Evolutionary conservation across 2,888 invertebrate species (phyloP).

Genomic region (Myathropa florea): DNA sequence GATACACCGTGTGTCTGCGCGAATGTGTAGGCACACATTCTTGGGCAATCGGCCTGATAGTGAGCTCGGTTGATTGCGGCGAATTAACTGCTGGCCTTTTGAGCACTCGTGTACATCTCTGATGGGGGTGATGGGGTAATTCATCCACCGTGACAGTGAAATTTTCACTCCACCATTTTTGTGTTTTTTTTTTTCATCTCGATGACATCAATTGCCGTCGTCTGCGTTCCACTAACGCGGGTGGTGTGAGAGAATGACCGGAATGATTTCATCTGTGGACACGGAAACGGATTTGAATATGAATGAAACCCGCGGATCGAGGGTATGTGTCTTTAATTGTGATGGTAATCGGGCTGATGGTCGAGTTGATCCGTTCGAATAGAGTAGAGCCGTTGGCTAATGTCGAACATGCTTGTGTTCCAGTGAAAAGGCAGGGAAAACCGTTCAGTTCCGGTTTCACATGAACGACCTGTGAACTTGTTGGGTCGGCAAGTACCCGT

Average conservation of each 20-base stretch:
- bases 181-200: not conserved
- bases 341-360: not conserved
- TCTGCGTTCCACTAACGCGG: too few species aligned
- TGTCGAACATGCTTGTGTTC: not conserved
- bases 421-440: not conserved
- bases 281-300: not conserved
- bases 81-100: slow-evolving; percentile 39
- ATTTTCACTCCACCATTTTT: not conserved
- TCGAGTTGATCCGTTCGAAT: not conserved
- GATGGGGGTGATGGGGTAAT: not conserved
- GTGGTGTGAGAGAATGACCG: not conserved
- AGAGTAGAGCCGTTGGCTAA: not conserved
- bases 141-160: slow-evolving; percentile 28
- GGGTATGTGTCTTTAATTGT: not conserved
- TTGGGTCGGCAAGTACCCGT: too few species aligned
- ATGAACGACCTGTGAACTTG: too few species aligned
- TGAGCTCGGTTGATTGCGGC: slow-evolving; percentile 11
- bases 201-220: not conserved
- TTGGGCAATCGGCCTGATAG: not conserved
- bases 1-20: not conserved
- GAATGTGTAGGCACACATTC: not conserved
- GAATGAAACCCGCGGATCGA: not conserved
- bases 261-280: not conserved
- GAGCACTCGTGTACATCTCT: not conserved
- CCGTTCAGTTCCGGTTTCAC: too few species aligned